Base-by-base conservation (phyloP, 2,888 invertebrate species). In the Oligia strigilis region DNA sequence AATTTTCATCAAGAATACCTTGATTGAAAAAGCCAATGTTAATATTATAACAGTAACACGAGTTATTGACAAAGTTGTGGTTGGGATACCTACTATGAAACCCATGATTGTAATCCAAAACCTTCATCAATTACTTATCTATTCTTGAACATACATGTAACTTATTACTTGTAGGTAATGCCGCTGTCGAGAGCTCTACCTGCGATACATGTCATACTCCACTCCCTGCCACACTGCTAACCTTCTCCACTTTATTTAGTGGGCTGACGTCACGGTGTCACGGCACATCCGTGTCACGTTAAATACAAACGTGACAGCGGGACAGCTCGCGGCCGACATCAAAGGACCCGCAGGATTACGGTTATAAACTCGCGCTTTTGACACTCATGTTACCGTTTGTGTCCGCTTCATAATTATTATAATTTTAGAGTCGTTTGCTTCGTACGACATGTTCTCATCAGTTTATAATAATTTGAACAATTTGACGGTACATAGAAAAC, bases 311-410 rank as follows among this genome's bases (percentile, higher is more conserved):
- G 67, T 86, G 82, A 75, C 82, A 67, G 85, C 80, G 81, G 55
- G 60, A 43, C 67, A 70, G 72, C 49, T 67, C 60, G 67, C 72
- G 81, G 85, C 49, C 17, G 77, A 83, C 87, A 73, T 83, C 83
- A 83, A 77, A 86, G 83, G 73, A 60, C 46, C 73, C 77, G 83
- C 86, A 82, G 83, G 77, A 72, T 72, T 67, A 81, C 80, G 52
- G 76, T 65, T 62, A 69, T 65, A 76, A 86, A 83, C 77, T 73
- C 69, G 69, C 74, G 81, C 81, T 82, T 81, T 81, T 82, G 64
- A 81, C 70, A 65, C 82, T 65, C 60, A 40, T 46, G 65, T 80
- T 46, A 81, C 69, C 36, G 64, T 60, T 73, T 46, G 52, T 40
- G 43, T 66, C 36, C 29, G 14, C 8, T 60, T 55, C 46, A 62